Evolutionary conservation across 2,888 invertebrate genomes (phyloP), one percentile per base, ranked within the genome.

Genomic region (Thalpophila matura): DNA sequence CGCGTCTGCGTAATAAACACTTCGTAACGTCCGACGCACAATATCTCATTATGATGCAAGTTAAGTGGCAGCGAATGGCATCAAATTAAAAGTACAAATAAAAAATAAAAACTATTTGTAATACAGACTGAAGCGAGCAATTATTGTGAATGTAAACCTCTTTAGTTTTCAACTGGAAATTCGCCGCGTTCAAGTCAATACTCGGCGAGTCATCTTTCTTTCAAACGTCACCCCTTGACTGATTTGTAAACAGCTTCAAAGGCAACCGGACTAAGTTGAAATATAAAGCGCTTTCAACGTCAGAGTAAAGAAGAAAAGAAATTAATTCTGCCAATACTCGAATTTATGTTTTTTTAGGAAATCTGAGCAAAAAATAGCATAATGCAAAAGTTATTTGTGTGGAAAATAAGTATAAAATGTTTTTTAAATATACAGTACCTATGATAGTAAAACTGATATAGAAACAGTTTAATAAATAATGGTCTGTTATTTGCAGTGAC

Each of bases 1-100:
- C 89, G 87, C 86, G 87, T 79, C 84, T 78, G 55, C 77, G 83
- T 84, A 82, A 87, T 89, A 89, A 89, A 88, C 86, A 86, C 86
- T 86, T 79, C 84, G 86, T 84, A 84, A 88, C 87, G 81, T 85
- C 82, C 80, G 74, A 64, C 58, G 60, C 82, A 86, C 80, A 87
- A 85, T 87, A 76, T 81, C 76, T 75, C 85, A 87, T 85, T 88
- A 84, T 83, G 80, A 82, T 80, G 82, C 75, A 81, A 80, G 76
- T 83, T 84, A 86, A 81, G 78, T 82, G 73, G 71, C 79, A 77
- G 81, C 68, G 66, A 62, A 72, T 64, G 58, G 50, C 43, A 49
- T 54, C 49, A 51, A 69, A 58, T 60, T 57, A 62, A 67, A 53
- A 63, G 24, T 58, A 55, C 38, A 56, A 55, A 66, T 37, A 55